Evolutionary conservation across 1,140 invertebrate species (phyloP), one percentile per base, ranked within the genome.

Genomic region (Philopotamus ludificatus): DNA sequence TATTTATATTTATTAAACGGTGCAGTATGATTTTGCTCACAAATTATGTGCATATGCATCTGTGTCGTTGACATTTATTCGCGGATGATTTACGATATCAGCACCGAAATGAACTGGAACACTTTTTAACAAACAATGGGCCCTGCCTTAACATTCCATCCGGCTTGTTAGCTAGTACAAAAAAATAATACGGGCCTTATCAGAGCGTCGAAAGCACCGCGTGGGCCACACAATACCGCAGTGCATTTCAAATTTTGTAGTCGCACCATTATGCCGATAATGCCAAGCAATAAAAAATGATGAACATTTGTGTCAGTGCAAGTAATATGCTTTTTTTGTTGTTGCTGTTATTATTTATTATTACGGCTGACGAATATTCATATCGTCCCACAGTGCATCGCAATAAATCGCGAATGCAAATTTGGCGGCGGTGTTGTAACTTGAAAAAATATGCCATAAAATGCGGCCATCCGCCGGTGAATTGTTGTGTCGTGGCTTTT

Each of bases 111-210:
- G 28, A 34, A 34, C 28, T 34, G 28, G 28, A 34, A 34, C 28
- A 34, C 12, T 45, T 51, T 51, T 22, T 51, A 51, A n/a, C 49
- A 22, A 51, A 51, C 49, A 51, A 51, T 51, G 49, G 49, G 49
- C 21, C 49, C 49, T 22, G 25, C 49, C 49, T 51, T 25, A 51
- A 25, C 49, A 50, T 51, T 26, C 23, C 47, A 28, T n/a, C 8
- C 22, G 10, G 50, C 49, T 63, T 51, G 50, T 63, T 63, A 63
- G 61, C 50, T 44, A 55, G 51, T 64, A 55, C 53, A 55, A 42
- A 54, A 25, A 42, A 10, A 42, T 51, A 28, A 57, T 65, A 26
- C 26, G 10, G 15, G 22, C 54, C 51, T 47, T 65, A 65, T 65
- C 63, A 65, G 57, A 65, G 57, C 63, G 57, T 42, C 23, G 53